Evolutionary conservation across 2,888 invertebrate genomes (phyloP).

Genomic region (Elmis aenea): DNA sequence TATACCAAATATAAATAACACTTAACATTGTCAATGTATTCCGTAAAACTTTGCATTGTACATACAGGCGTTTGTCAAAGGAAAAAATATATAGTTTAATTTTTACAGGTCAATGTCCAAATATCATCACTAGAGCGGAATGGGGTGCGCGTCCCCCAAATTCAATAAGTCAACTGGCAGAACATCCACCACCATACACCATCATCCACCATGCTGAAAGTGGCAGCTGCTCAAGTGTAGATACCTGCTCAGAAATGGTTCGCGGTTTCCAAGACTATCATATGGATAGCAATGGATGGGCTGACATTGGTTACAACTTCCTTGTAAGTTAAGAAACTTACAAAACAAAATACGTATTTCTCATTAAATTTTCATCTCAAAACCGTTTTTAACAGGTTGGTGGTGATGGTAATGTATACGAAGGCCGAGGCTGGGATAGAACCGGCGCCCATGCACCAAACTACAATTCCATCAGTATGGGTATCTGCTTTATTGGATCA

Average conservation of each 20-base stretch:
- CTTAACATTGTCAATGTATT: too few species aligned
- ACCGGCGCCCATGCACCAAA: conserved; percentile 55
- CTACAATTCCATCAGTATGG: conserved; percentile 55
- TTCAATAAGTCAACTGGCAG: conserved; percentile 13
- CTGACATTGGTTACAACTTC: conserved; percentile 43
- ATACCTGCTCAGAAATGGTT: conserved; percentile 40
- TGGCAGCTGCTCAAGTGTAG: conserved; percentile 36
- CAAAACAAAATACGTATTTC: too few species aligned
- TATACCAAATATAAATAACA: too few species aligned
- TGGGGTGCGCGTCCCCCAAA: conserved; percentile 44
- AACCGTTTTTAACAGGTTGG: conserved; percentile 45
- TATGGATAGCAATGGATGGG: conserved; percentile 35
- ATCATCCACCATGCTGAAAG: conserved; percentile 48
- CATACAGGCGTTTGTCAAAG: too few species aligned
- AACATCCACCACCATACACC: conserved; percentile 41
- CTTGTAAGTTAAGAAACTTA: conserved; percentile 34
- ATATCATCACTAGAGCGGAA: conserved; percentile 39
- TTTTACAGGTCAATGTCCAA: conserved; percentile 23
- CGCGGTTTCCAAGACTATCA: conserved; percentile 43
- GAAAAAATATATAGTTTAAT: too few species aligned
- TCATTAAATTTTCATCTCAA: not conserved
- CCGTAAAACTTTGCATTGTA: too few species aligned
- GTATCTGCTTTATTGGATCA: conserved; percentile 56
- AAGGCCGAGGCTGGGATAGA: conserved; percentile 57
- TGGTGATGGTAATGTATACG: conserved; percentile 57